phyloP scores from a whole-genome alignment of 2,797 vertebrate species.

The Scarus forsteni region DNA sequence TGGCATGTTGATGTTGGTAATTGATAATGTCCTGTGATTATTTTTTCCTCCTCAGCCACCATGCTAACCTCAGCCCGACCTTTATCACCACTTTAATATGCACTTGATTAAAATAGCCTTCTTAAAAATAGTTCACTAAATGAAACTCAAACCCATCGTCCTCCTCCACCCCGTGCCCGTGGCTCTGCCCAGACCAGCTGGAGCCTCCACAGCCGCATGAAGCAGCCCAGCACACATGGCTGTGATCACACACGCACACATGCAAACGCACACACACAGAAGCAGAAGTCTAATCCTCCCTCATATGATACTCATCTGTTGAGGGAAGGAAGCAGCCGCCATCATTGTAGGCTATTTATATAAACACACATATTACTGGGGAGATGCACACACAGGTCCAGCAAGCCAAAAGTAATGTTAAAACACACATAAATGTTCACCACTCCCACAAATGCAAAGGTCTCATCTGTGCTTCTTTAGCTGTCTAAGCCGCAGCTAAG shows the following conservation, averaged over 20 bases:
- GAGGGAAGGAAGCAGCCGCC: conserved; percentile 34
- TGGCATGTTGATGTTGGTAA: conserved; percentile 16
- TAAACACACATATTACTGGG: neutral
- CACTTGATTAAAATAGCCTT: conserved; percentile 70
- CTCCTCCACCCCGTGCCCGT: conserved; percentile 57
- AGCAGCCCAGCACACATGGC: conserved; percentile 80
- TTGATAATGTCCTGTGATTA: conserved; percentile 28
- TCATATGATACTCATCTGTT: conserved; percentile 59
- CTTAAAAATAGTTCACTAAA: conserved; percentile 68
- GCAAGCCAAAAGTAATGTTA: neutral
- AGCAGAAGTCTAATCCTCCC: conserved; percentile 48
- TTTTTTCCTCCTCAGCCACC: neutral
- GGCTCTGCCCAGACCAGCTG: conserved; percentile 83
- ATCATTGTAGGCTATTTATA: neutral
- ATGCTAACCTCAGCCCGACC: conserved; percentile 39
- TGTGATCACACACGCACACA: conserved; percentile 67
- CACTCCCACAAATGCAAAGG: neutral
- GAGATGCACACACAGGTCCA: neutral
- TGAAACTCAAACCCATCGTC: conserved; percentile 56
- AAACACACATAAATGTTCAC: neutral
- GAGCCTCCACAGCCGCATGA: conserved; percentile 83
- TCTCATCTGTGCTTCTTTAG: neutral
- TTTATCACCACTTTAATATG: conserved; percentile 60
- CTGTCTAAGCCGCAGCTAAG: too few species aligned
- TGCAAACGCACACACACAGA: conserved; percentile 15